Evolutionary conservation across 2,888 invertebrate genomes (phyloP).

Genomic region (Sepioteuthis lessoniana): DNA sequence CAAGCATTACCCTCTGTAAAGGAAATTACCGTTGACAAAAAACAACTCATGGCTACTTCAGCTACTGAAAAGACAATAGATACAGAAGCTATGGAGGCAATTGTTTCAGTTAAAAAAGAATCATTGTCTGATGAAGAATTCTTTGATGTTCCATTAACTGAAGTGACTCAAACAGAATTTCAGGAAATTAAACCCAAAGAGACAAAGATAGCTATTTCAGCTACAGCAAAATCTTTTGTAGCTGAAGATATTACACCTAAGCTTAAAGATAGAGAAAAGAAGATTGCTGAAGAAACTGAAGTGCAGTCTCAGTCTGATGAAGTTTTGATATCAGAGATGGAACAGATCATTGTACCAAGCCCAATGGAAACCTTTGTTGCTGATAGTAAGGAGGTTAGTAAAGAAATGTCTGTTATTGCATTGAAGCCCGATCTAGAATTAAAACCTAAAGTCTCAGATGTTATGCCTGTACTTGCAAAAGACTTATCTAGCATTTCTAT

Average conservation of each 20-base stretch:
- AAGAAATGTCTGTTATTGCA: constrained; percentile 48
- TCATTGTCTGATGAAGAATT: constrained; percentile 39
- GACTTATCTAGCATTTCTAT: not conserved
- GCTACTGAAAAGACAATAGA: constrained; percentile 37
- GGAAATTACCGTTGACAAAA: constrained; percentile 39
- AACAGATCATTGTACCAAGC: not conserved
- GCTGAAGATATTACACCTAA: constrained; percentile 12
- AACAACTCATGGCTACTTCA: not conserved
- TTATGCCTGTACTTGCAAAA: constrained; percentile 48
- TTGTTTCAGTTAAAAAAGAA: not conserved
- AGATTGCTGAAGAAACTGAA: constrained; percentile 49
- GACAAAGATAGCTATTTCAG: not conserved
- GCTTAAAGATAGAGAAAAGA: constrained; percentile 39
- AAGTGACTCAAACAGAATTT: not conserved
- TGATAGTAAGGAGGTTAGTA: not conserved
- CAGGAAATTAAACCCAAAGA: not conserved
- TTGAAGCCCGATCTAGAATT: constrained; percentile 40
- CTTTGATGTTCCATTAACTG: not conserved
- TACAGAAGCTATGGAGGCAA: not conserved
- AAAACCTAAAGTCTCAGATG: not conserved
- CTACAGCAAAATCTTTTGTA: not conserved
- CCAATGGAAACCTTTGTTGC: not conserved
- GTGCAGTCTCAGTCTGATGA: not conserved
- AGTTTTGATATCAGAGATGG: constrained; percentile 43
- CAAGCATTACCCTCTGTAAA: not conserved